A percentile compares a stretch with the other conserved stretches of the same genome.
These are phyloP conservation scores for Fistularia tabacaria DNA, from an alignment of 2,797 vertebrate genomes.

Conservation along the genomic window DNA sequence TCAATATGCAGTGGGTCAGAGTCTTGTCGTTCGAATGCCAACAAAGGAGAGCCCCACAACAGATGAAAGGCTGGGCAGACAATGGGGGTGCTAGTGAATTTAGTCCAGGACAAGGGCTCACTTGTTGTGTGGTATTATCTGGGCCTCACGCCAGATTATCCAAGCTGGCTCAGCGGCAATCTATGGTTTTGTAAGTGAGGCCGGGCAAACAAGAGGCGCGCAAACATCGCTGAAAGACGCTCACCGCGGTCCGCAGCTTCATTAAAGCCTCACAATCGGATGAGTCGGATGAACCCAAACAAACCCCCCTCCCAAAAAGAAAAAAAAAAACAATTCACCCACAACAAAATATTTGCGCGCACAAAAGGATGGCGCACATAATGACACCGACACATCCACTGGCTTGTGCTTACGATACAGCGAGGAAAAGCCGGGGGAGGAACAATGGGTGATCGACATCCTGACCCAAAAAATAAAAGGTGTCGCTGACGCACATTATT, in stretches of 20 bases:
- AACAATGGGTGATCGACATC: no score
- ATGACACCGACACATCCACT: no score
- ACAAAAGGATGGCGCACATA: no score
- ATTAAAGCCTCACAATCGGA: constrained; percentile 12
- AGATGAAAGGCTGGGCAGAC: constrained; percentile 4
- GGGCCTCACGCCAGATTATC: constrained; percentile 26
- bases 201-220: constrained; percentile 17
- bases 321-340: no score
- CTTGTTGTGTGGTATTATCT: constrained; percentile 15
- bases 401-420: no score
- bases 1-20: constrained; percentile 31
- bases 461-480: no score
- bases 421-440: no score
- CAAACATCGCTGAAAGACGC: constrained; percentile 1
- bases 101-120: constrained; percentile 37
- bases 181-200: constrained; percentile 32
- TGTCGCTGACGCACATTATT: no score
- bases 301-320: no score
- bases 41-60: neutral
- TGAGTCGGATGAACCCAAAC: no score
- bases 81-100: neutral
- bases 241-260: constrained; percentile 15
- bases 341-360: no score
- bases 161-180: constrained; percentile 8
- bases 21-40: constrained; percentile 16